Evolutionary conservation across 1,140 invertebrate species (phyloP).

Genomic region (Thrips palmi): DNA sequence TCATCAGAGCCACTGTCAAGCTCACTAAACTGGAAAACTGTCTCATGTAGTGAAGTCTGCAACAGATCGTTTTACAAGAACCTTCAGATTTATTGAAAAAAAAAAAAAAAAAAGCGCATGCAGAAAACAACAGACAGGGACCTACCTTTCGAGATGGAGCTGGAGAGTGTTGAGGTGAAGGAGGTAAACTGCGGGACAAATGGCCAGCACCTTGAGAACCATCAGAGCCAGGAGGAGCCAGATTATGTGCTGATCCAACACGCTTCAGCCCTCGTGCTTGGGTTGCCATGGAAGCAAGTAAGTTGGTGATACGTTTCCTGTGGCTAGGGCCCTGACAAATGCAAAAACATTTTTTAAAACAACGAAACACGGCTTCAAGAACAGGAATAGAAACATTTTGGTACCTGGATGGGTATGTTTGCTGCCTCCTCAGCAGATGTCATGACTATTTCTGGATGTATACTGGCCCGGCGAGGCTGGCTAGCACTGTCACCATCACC

Average conservation of each 20-base stretch:
- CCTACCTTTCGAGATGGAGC: constrained; percentile 33
- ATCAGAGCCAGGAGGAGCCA: constrained; percentile 33
- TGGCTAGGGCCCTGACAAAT: constrained; percentile 2
- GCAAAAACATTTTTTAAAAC: constrained; percentile 1
- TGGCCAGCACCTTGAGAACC: constrained; percentile 25
- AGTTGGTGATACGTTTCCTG: constrained; percentile 17
- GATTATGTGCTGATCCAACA: constrained; percentile 37
- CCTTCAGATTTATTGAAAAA: background rate
- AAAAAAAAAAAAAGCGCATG: constrained; percentile 1
- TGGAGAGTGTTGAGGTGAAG: constrained; percentile 54
- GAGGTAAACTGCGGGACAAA: constrained; percentile 51
- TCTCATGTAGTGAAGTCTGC: constrained; percentile 21
- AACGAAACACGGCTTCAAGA: background rate
- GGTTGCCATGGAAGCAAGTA: constrained; percentile 30
- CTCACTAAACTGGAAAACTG: constrained; percentile 16
- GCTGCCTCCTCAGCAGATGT: constrained; percentile 16
- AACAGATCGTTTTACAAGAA: constrained; percentile 3
- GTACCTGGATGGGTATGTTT: constrained; percentile 9
- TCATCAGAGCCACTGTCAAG: constrained; percentile 12
- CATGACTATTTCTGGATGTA: constrained; percentile 19
- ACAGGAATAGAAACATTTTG: too few relatives aligned
- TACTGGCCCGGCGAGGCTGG: constrained; percentile 12
- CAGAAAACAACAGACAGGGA: constrained; percentile 7
- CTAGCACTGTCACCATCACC: background rate
- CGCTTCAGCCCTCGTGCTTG: constrained; percentile 32